Base-by-base conservation (phyloP, 1,140 invertebrate genomes). In the Galleria mellonella region DNA sequence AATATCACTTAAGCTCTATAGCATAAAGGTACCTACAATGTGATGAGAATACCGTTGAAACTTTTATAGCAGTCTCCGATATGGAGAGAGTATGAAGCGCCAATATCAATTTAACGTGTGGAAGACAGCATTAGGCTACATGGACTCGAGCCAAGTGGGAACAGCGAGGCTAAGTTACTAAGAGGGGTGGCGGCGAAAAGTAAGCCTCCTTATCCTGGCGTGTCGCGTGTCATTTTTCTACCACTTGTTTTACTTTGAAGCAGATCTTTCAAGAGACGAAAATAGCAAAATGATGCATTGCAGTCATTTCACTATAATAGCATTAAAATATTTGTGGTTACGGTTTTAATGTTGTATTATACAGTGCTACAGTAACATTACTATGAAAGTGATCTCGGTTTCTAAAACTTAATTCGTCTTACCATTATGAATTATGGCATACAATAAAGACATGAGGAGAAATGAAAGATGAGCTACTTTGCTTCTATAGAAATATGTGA, bases 61-160 rank as follows among this genome's bases (percentile, higher is more conserved):
- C 56, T 55, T 55, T 55, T 41, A 51, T 23, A 50, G 50, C 50
- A 52, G 51, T 55, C 55, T 48, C 45, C 47, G 51, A 51, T 46
- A 23, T 2, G 17, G 6, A 3, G 17, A 6, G 17, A 23, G 50
- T 56, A 50, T 55, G 62, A 71, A 73, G 59, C 64, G 60, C 59
- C 67, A 63, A 73, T 73, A 71, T 62, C 67, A 73, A 73, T 73
- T 73, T 68, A 68, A 58, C 62, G 62, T 58, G 60, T 43, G 46
- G 54, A 53, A 54, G 55, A 64, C 62, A 62, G 71, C 70, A 73
- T 68, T 67, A 68, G 51, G 51, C 35, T 33, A 51, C 40, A 35
- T 73, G 70, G 70, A 49, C 4, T 23, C 10, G 33, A n/a, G 67
- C 70, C 70, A 71, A 73, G 47, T 29, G 49, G 12, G 28, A 10